These are phyloP conservation scores for Gonioctena quinquepunctata DNA, from an alignment of 1,140 invertebrate species.

Conservation along the genomic window DNA sequence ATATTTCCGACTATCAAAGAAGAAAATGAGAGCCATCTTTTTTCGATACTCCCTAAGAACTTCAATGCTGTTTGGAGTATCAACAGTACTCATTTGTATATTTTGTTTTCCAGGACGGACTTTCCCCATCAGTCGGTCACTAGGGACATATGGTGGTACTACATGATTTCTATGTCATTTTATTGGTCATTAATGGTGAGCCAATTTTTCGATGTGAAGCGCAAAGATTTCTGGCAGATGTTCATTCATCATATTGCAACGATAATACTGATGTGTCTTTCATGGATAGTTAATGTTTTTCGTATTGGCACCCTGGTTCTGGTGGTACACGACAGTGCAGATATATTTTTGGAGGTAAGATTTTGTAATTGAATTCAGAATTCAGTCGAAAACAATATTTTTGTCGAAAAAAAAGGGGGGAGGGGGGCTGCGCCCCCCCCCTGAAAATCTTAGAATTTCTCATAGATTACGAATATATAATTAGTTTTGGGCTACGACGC, in stretches of 20 bases:
- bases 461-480: too few species aligned
- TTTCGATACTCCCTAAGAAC: too few species aligned
- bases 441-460: too few species aligned
- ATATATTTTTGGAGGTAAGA: constrained; percentile 91
- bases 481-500: too few species aligned
- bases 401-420: too few species aligned
- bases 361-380: too few species aligned
- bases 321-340: constrained; percentile 91
- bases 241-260: constrained; percentile 95
- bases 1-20: too few species aligned
- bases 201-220: constrained; percentile 90
- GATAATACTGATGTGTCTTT: constrained; percentile 85
- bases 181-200: constrained; percentile 94
- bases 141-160: constrained; percentile 90
- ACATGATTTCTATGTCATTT: constrained; percentile 92
- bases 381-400: too few species aligned
- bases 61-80: background rate
- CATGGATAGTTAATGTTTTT: constrained; percentile 93
- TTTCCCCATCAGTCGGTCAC: constrained; percentile 67
- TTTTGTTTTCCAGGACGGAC: constrained; percentile 43
- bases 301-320: constrained; percentile 91
- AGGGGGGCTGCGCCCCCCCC: too few species aligned
- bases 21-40: too few species aligned
- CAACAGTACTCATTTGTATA: background rate
- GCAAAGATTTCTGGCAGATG: constrained; percentile 99